These are phyloP conservation scores for Cosmopolites sordidus DNA, from an alignment of 2,888 invertebrate genomes.

Conservation along the genomic window DNA sequence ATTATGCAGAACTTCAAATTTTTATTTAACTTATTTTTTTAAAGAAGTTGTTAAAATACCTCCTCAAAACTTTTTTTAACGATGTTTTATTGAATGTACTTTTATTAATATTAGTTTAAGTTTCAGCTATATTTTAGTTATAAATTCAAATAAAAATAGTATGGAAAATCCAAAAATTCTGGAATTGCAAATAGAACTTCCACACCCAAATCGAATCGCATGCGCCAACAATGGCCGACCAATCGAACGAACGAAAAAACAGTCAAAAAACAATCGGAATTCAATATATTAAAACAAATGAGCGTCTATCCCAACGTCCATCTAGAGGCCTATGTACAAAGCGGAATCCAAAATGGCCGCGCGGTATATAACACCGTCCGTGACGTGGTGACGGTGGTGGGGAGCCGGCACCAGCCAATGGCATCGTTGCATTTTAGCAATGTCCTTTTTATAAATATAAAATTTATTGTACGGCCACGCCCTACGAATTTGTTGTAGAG, in stretches of 20 bases:
- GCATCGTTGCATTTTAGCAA: slow-evolving; percentile 22
- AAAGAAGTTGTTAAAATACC: too few relatives aligned
- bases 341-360: slow-evolving; percentile 32
- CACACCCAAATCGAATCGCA: slow-evolving; percentile 6
- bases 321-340: slow-evolving; percentile 21
- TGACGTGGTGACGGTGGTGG: slow-evolving; percentile 7
- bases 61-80: too few relatives aligned
- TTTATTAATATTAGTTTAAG: too few relatives aligned
- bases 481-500: slow-evolving; percentile 23
- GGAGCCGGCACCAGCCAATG: slow-evolving; percentile 21
- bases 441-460: slow-evolving; percentile 27
- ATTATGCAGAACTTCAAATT: too few relatives aligned
- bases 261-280: slow-evolving; percentile 19
- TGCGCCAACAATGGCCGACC: slow-evolving; percentile 8
- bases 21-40: too few relatives aligned
- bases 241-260: slow-evolving; percentile 10
- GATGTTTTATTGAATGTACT: too few relatives aligned
- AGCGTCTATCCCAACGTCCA: slow-evolving; percentile 6
- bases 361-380: slow-evolving; percentile 6
- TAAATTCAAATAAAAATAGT: too few relatives aligned
- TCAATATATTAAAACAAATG: slow-evolving; percentile 23
- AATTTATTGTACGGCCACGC: slow-evolving; percentile 27
- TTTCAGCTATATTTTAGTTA: too few relatives aligned
- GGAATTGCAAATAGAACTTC: neutral
- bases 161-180: too few relatives aligned